Base-by-base conservation (phyloP, 2,113 vertebrate species). In the Sakesphorus luctuosus region DNA sequence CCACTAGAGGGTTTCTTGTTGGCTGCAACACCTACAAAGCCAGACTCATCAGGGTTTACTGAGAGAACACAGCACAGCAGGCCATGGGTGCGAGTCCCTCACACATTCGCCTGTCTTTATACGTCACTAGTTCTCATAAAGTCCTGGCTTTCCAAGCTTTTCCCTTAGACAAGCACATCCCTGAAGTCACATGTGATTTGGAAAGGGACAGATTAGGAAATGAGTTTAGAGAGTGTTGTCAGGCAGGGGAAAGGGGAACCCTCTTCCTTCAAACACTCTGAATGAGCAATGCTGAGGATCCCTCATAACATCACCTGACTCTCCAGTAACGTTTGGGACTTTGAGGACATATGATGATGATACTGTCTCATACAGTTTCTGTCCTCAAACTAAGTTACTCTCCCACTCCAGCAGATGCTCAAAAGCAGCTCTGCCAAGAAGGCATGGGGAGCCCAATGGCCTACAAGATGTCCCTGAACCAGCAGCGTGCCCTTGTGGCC, bases 281-380 rank as follows among this genome's bases (percentile, higher is more conserved):
- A 40, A 26, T 5, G 21, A 43, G 6, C 12, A 35, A n/a, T 1
- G 3, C 23, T 52, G 47, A 80, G 6, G 24, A n/a, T 29, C 28
- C 10, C 29, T 36, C 36, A 68, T 29, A 14, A 67, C 52, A 44
- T 25, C 33, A 29, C 53, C 55, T 35, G 21, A 3, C 18, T 83
- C 14, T 20, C 25, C 31, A 24, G 25, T 43, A 35, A 17, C 5
- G 28, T 18, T 25, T 28, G 11, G 10, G 63, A 28, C 52, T 58
- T 33, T 47, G 31, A 68, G 38, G 31, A 25, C 33, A 49, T 0
- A 0, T 3, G 11, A 8, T 3, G 11, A 8, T 21, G 13, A 31
- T 52, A 31, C 38, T 21, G 23, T 29, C 38, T 18, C 17, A 13
- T 7, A 11, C 4, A 20, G 33, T 14, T 36, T 71, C 56, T 36